These are phyloP conservation scores for Clamator glandarius DNA, from an alignment of 2,797 vertebrate genomes.

Conservation along the genomic window DNA sequence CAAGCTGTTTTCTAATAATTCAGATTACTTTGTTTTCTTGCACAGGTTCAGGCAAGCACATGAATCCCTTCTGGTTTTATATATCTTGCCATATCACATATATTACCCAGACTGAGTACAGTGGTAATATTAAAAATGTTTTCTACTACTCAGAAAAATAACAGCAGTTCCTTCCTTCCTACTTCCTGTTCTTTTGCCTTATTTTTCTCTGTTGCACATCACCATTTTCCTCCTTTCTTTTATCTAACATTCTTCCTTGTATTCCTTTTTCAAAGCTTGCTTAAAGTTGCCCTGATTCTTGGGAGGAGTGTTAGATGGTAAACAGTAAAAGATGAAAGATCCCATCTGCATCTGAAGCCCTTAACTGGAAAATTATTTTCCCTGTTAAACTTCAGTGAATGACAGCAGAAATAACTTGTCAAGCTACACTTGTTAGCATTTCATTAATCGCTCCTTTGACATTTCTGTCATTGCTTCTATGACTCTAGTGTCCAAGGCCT, in stretches of 20 bases:
- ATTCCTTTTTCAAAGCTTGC: not conserved
- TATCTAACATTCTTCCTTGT: not conserved
- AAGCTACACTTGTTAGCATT: not conserved
- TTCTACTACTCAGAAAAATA: not conserved
- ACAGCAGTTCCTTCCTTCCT: not conserved
- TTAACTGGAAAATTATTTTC: not conserved
- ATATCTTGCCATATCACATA: fast-evolving
- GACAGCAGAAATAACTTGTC: slow-evolving; percentile 20
- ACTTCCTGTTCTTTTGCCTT: not conserved
- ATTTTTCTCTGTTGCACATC: not conserved
- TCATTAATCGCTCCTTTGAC: not conserved
- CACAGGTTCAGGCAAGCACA: not conserved
- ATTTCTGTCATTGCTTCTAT: not conserved
- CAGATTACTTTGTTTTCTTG: not conserved
- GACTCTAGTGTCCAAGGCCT: not conserved
- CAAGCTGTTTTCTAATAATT: not conserved
- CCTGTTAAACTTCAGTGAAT: slow-evolving; percentile 1
- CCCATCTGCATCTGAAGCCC: not conserved
- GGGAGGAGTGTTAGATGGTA: not conserved
- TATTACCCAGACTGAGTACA: not conserved
- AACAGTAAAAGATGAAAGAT: not conserved
- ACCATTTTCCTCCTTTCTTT: not conserved
- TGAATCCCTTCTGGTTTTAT: not conserved
- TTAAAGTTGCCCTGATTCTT: not conserved
- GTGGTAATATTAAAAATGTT: not conserved